phyloP scores from a whole-genome alignment of 2,888 invertebrate genomes.

The Oscheius sp. region DNA sequence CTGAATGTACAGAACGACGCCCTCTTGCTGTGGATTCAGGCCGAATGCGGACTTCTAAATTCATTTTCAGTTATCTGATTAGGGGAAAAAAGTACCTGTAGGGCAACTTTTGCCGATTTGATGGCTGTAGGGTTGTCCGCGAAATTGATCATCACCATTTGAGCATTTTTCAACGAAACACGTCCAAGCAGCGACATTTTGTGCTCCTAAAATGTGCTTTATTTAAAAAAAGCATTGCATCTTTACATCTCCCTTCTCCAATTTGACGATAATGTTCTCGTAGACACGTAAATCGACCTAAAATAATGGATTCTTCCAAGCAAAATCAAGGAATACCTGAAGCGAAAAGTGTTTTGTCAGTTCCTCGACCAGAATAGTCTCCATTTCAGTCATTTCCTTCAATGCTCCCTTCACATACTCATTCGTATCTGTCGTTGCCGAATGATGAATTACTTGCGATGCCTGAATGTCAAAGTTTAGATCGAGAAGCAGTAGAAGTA shows the following conservation, averaged over 20 bases:
- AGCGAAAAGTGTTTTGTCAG: constrained; percentile 42
- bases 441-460: constrained; percentile 14
- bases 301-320: neutral
- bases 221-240: neutral
- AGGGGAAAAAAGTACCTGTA: constrained; percentile 45
- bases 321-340: constrained; percentile 36
- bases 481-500: neutral
- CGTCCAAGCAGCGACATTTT: constrained; percentile 59
- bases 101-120: constrained; percentile 61
- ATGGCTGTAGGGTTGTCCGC: constrained; percentile 67
- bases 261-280: constrained; percentile 63
- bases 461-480: constrained; percentile 10
- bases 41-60: constrained; percentile 60
- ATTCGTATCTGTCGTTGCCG: constrained; percentile 24
- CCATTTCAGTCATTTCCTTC: constrained; percentile 55
- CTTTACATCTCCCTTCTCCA: constrained; percentile 58
- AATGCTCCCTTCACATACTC: constrained; percentile 42
- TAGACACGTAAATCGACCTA: constrained; percentile 65
- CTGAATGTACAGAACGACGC: constrained; percentile 63
- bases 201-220: constrained; percentile 50
- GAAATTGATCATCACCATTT: constrained; percentile 67
- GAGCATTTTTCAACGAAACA: constrained; percentile 61
- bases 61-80: neutral
- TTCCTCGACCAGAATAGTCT: constrained; percentile 49
- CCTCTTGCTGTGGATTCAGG: constrained; percentile 68